These are phyloP conservation scores for Acrobasis consociella DNA, from an alignment of 2,888 invertebrate species.

Conservation along the genomic window DNA sequence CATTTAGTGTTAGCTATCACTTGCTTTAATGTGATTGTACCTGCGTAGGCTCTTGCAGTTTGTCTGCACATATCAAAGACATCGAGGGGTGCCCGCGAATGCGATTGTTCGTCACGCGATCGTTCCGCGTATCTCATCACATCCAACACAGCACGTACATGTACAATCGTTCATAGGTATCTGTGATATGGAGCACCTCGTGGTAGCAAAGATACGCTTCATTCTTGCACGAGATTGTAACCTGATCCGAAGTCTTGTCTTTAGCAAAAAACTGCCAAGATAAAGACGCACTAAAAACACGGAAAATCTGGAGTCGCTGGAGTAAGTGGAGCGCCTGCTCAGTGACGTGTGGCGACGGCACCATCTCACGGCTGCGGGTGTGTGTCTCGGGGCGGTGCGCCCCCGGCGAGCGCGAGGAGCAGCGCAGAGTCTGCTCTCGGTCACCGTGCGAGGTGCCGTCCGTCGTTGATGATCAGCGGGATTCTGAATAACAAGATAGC, in stretches of 20 bases:
- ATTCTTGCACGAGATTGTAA: no score
- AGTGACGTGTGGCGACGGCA: slow-evolving; percentile 63
- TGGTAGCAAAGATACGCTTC: no score
- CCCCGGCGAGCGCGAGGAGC: slow-evolving; percentile 66
- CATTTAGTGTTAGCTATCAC: no score
- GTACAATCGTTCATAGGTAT: no score
- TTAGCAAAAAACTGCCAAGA: slow-evolving; percentile 42
- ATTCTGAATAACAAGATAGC: slow-evolving; percentile 32
- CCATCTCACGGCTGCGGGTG: slow-evolving; percentile 49
- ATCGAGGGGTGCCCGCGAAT: no score
- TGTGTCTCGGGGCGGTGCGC: slow-evolving; percentile 69
- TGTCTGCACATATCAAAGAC: no score
- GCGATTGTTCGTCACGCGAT: no score
- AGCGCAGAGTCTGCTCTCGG: slow-evolving; percentile 56
- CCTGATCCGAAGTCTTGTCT: neutral
- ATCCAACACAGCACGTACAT: no score
- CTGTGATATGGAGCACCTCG: no score
- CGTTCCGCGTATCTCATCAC: no score
- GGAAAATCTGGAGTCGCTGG: slow-evolving; percentile 74
- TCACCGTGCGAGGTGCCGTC: slow-evolving; percentile 46
- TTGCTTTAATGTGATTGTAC: no score
- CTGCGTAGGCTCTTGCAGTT: no score
- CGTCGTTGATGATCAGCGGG: slow-evolving; percentile 35
- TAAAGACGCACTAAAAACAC: slow-evolving; percentile 44
- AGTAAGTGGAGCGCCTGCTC: slow-evolving; percentile 70